These are phyloP conservation scores for Bambusicola thoracicus DNA, from an alignment of 2,113 vertebrate genomes.

Conservation along the genomic window DNA sequence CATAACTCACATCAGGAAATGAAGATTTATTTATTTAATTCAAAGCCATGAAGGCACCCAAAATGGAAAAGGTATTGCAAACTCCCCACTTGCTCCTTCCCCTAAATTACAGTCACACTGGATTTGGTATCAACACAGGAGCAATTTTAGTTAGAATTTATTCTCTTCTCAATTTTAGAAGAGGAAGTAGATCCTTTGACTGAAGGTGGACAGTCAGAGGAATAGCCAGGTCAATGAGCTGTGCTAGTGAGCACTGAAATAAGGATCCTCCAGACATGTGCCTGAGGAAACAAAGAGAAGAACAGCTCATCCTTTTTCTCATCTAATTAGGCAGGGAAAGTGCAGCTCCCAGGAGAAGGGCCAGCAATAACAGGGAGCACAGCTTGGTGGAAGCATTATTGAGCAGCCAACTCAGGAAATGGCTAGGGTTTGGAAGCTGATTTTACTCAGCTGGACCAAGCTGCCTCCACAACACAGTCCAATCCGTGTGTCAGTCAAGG, in stretches of 20 bases:
- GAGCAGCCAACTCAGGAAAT: constrained; percentile 41
- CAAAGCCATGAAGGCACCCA: not conserved
- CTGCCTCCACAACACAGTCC: not conserved
- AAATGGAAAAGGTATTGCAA: not conserved
- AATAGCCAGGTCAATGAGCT: not conserved
- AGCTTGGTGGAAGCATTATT: constrained; percentile 45
- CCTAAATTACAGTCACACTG: not conserved
- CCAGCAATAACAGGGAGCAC: constrained; percentile 55
- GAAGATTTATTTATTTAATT: not conserved
- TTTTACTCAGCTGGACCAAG: constrained; percentile 30
- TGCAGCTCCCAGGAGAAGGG: constrained; percentile 18
- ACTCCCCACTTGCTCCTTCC: not conserved
- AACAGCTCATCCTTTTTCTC: constrained; percentile 25
- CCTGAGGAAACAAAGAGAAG: not conserved
- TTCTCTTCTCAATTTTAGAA: not conserved
- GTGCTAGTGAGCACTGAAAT: not conserved
- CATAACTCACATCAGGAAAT: not conserved
- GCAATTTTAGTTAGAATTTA: not conserved
- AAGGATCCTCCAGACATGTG: not conserved
- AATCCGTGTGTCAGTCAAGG: not conserved
- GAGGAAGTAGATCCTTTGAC: not conserved
- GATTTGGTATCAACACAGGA: not conserved
- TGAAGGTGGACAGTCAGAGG: not conserved
- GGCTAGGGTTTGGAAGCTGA: not conserved
- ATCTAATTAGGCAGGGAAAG: constrained; percentile 38